Conservation (phyloP, 2,797 vertebrate species). For the Masticophis lateralis region DNA sequence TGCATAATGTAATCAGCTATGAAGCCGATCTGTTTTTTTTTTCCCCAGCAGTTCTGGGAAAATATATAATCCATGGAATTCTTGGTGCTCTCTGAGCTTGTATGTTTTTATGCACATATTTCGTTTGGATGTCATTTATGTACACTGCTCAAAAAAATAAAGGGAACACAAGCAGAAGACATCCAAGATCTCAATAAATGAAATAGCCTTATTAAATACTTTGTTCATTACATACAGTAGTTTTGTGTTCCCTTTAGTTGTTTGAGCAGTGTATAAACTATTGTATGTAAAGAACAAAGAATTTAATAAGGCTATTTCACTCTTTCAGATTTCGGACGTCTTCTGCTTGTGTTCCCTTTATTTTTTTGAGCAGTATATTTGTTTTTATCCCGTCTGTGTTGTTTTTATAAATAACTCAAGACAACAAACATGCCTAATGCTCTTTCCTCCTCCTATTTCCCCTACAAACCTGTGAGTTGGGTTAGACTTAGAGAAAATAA, state of each 20-base stretch:
- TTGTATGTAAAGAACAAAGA: too few relatives aligned
- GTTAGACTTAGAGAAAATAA: not conserved
- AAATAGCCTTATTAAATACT: too few relatives aligned
- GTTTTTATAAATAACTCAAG: not conserved
- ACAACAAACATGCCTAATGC: not conserved
- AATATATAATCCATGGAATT: not conserved
- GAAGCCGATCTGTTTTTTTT: not conserved
- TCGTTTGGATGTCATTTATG: not conserved
- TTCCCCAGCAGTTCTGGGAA: not conserved
- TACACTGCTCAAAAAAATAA: too few relatives aligned
- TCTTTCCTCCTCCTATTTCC: not conserved
- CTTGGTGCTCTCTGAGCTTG: not conserved
- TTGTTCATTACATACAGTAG: too few relatives aligned
- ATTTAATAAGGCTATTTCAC: too few relatives aligned
- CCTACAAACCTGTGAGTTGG: not conserved
- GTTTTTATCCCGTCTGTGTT: not conserved
- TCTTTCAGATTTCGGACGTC: too few relatives aligned
- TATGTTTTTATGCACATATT: not conserved
- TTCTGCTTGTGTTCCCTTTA: too few relatives aligned
- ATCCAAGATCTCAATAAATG: too few relatives aligned
- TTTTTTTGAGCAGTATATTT: not conserved
- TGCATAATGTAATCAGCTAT: not conserved
- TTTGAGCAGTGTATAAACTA: too few relatives aligned
- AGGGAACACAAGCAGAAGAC: too few relatives aligned
- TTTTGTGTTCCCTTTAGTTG: too few relatives aligned